Base-by-base conservation (phyloP, 2,113 vertebrate genomes). In the Chionomys nivalis region DNA sequence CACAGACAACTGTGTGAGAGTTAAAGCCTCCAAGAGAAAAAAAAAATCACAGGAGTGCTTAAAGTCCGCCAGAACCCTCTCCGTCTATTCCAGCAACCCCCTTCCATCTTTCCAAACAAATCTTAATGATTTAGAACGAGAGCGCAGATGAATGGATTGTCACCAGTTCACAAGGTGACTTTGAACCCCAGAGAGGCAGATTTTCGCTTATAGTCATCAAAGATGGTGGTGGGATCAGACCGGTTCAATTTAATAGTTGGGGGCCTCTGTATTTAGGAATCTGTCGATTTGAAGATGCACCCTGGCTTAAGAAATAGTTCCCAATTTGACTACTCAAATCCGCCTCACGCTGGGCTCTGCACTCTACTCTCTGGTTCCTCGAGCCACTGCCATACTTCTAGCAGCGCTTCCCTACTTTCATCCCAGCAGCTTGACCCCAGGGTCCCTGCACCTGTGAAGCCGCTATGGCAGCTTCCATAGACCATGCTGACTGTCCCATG, bases 141-240 rank as follows among this genome's bases (percentile, higher is more conserved):
- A 55, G 31, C 10, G 75, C 26, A 52, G 4, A 81, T 68, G 65
- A 63, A 81, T 68, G 65, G 55, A 72, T 83, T 89, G n/a, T 83
- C 65, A 36, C 13, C 87, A 77, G 66, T 28, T 72, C 88, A 93
- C 13, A 83, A 87, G 87, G n/a, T 83, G 86, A 58, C 42, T 7
- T 78, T 78, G 87, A 78, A 87, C 33, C 17, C 19, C 26, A 36
- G 39, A 81, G 44, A 93, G 19, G 26, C 23, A 58, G 70, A 11
- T 24, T 79, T 95, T 91, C 82, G 28, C 58, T 94, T 79, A 52
- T 77, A 28, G 66, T 93, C 61, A 90, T 75, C 75, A 44, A 91
- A 47, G 78, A n/a, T 83, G 42, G 83, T 47, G 55, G 9, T 31
- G 36, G 42, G 36, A 49, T 42, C 42, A 66, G 39, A 11, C 3